phyloP scores from a whole-genome alignment of 2,113 vertebrate genomes.

The Empidonax alnorum region DNA sequence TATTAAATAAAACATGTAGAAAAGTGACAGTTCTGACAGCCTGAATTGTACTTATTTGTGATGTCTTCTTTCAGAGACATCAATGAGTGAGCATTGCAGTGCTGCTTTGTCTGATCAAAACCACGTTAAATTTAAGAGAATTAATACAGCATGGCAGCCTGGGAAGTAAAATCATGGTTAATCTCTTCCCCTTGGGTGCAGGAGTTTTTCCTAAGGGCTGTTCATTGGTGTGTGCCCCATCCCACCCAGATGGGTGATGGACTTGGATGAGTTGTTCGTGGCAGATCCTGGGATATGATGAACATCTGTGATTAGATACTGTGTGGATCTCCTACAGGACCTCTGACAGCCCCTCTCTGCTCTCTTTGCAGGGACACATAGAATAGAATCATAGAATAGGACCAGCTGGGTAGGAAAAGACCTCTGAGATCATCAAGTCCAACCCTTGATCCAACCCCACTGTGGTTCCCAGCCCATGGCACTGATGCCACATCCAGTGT shows the following conservation, averaged over 20 bases:
- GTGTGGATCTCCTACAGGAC: fast-evolving
- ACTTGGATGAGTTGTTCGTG: fast-evolving
- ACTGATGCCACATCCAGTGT: too few relatives aligned
- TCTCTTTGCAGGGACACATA: not conserved
- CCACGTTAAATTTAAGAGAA: not conserved
- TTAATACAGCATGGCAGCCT: not conserved
- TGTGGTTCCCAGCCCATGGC: too few relatives aligned
- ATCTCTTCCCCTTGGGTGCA: not conserved
- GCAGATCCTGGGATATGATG: not conserved
- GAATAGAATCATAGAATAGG: too few relatives aligned
- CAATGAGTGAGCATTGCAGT: not conserved
- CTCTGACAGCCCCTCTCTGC: not conserved
- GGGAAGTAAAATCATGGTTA: not conserved
- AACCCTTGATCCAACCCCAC: too few relatives aligned
- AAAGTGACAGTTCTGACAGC: constrained; percentile 12
- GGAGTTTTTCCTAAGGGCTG: not conserved
- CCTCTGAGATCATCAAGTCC: too few relatives aligned
- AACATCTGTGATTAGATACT: not conserved
- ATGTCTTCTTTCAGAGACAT: not conserved
- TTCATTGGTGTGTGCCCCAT: not conserved
- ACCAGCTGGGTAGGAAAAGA: too few relatives aligned
- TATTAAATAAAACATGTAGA: not conserved
- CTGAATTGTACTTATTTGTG: not conserved
- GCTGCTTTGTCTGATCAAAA: not conserved
- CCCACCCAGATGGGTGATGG: not conserved